A percentile compares a stretch with the other conserved stretches of the same genome.
These are phyloP conservation scores for Pseudococcus longispinus DNA, from an alignment of 2,888 invertebrate species.

Conservation along the genomic window DNA sequence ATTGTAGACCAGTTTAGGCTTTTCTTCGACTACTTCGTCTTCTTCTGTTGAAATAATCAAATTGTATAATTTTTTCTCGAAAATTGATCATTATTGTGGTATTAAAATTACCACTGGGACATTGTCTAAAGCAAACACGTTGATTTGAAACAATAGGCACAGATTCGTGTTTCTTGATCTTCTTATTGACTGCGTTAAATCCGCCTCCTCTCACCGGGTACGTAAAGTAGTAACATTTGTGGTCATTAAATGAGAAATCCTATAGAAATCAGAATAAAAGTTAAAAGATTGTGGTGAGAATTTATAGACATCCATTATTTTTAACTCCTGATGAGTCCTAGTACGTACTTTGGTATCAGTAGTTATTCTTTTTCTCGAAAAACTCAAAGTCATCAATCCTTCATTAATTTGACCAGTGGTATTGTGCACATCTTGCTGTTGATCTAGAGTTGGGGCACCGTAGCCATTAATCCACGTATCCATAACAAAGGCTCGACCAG, in stretches of 20 bases:
- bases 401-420: slow-evolving; percentile 74
- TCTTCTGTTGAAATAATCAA: slow-evolving; percentile 64
- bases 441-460: slow-evolving; percentile 75
- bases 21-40: slow-evolving; percentile 61
- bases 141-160: slow-evolving; percentile 77
- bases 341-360: slow-evolving; percentile 68
- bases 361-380: slow-evolving; percentile 78
- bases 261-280: slow-evolving; percentile 61
- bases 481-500: slow-evolving; percentile 82
- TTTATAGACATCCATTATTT: not conserved
- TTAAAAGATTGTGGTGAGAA: not conserved
- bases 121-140: slow-evolving; percentile 82
- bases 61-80: not conserved
- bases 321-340: not conserved
- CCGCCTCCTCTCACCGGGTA: slow-evolving; percentile 84
- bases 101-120: slow-evolving; percentile 72
- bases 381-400: slow-evolving; percentile 79
- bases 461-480: slow-evolving; percentile 88
- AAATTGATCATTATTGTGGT: not conserved
- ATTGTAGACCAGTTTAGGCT: slow-evolving; percentile 74
- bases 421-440: slow-evolving; percentile 76
- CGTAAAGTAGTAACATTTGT: slow-evolving; percentile 84
- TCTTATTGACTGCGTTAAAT: slow-evolving; percentile 83
- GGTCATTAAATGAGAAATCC: slow-evolving; percentile 83
- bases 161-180: slow-evolving; percentile 79